These are phyloP conservation scores for Drosophila pandora DNA, from an alignment of 1,140 invertebrate species.

Conservation along the genomic window DNA sequence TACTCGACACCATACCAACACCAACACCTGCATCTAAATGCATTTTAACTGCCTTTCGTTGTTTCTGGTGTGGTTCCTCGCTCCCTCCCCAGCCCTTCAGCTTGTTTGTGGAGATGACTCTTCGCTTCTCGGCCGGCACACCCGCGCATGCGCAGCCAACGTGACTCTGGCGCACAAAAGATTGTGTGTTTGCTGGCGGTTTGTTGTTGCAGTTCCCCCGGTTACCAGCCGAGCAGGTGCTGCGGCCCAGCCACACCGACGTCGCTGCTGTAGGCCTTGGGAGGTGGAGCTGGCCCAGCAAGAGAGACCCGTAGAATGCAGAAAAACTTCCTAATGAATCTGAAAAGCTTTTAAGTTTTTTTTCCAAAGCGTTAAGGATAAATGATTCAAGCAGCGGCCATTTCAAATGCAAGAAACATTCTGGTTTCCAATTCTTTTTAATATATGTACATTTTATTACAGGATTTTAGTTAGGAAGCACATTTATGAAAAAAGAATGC, in stretches of 20 bases:
- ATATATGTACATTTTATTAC: too few relatives aligned
- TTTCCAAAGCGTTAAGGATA: neutral
- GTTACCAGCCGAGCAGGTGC: slow-evolving; percentile 53
- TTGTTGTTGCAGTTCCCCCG: slow-evolving; percentile 15
- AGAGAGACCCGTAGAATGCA: slow-evolving; percentile 1
- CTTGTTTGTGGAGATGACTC: slow-evolving; percentile 75
- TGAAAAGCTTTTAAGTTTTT: neutral
- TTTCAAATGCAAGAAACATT: neutral
- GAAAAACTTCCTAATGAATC: neutral
- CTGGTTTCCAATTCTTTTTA: too few relatives aligned
- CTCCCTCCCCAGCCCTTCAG: neutral
- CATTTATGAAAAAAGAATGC: too few relatives aligned
- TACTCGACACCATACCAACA: slow-evolving; percentile 35
- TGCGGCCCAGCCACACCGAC: slow-evolving; percentile 68
- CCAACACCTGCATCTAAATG: slow-evolving; percentile 53
- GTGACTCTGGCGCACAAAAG: slow-evolving; percentile 62
- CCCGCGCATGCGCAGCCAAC: slow-evolving; percentile 70
- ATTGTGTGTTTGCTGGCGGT: slow-evolving; percentile 14
- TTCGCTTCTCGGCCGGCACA: slow-evolving; percentile 41
- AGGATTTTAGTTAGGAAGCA: too few relatives aligned
- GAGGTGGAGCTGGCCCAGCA: slow-evolving; percentile 58
- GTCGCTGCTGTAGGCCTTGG: slow-evolving; percentile 32
- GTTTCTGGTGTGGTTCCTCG: slow-evolving; percentile 8
- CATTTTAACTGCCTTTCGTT: slow-evolving; percentile 69
- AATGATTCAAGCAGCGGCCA: neutral